Conservation (phyloP, 2,888 invertebrate genomes). For the Chrysolina americana region DNA sequence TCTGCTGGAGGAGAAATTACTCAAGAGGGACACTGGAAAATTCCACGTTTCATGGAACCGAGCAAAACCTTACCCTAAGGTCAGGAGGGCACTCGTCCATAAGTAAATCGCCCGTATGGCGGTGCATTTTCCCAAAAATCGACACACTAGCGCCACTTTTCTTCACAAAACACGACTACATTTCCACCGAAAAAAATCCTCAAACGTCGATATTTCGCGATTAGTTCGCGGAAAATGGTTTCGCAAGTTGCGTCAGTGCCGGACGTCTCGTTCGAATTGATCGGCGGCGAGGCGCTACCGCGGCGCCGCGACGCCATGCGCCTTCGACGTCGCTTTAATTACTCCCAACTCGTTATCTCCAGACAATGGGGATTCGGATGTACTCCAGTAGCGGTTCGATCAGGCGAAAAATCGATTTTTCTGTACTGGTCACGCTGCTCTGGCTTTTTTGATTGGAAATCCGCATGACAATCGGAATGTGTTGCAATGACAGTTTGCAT, state of each 20-base stretch:
- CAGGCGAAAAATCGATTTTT: conserved; percentile 6
- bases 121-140: conserved; percentile 56
- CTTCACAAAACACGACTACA: not conserved
- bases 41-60: not conserved
- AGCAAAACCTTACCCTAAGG: conserved; percentile 59
- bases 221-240: conserved; percentile 19
- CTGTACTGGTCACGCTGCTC: not conserved
- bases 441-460: not conserved
- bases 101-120: conserved; percentile 61
- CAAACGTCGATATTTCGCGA: not conserved
- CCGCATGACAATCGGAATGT: not conserved
- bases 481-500: not conserved
- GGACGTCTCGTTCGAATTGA: conserved; percentile 40
- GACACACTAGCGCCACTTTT: conserved; percentile 25
- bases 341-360: not conserved
- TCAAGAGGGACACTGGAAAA: not conserved
- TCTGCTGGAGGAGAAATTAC: not conserved
- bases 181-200: not conserved
- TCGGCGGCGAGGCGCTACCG: conserved; percentile 50
- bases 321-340: conserved; percentile 39
- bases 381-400: not conserved
- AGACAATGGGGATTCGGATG: conserved; percentile 4
- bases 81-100: conserved; percentile 66
- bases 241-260: conserved; percentile 39
- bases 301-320: conserved; percentile 63